These are phyloP conservation scores for Hycleus cichorii DNA, from an alignment of 1,140 invertebrate species.

Conservation along the genomic window DNA sequence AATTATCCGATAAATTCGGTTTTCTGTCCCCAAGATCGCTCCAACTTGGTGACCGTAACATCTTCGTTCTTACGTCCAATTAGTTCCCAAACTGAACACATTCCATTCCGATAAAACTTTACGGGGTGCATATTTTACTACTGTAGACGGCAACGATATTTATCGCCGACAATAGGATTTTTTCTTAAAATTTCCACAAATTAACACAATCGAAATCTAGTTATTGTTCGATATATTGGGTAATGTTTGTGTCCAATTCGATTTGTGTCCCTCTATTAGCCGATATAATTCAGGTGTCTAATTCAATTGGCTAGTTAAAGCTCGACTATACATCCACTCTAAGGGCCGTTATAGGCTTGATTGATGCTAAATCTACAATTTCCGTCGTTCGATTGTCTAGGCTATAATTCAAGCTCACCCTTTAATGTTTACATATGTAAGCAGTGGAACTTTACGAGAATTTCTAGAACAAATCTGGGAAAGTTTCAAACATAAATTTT, in stretches of 20 bases:
- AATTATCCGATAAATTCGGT: constrained; percentile 21
- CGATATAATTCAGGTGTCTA: constrained; percentile 36
- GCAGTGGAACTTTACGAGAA: too few species aligned
- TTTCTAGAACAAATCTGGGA: too few species aligned
- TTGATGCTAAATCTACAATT: neutral
- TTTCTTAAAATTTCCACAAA: too few species aligned
- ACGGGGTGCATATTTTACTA: constrained; percentile 10
- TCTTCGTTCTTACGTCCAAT: constrained; percentile 16
- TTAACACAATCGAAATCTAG: too few species aligned
- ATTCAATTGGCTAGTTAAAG: constrained; percentile 36
- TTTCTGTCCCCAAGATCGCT: constrained; percentile 10
- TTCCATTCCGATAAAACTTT: constrained; percentile 7
- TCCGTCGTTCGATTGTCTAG: neutral
- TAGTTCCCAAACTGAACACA: constrained; percentile 10
- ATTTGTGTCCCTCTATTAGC: constrained; percentile 29
- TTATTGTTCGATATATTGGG: too few species aligned
- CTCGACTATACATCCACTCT: constrained; percentile 21
- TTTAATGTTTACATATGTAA: too few species aligned
- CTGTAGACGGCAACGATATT: too few species aligned
- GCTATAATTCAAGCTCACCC: too few species aligned
- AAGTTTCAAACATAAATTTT: too few species aligned
- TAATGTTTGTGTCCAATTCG: constrained; percentile 24
- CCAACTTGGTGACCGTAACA: constrained; percentile 14
- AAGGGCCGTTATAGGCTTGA: constrained; percentile 20
- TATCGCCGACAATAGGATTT: too few species aligned